A percentile compares a stretch with the other conserved stretches of the same genome.
Evolutionary conservation across 2,888 invertebrate genomes (phyloP).

Genomic region (Watsonalla cultraria): DNA sequence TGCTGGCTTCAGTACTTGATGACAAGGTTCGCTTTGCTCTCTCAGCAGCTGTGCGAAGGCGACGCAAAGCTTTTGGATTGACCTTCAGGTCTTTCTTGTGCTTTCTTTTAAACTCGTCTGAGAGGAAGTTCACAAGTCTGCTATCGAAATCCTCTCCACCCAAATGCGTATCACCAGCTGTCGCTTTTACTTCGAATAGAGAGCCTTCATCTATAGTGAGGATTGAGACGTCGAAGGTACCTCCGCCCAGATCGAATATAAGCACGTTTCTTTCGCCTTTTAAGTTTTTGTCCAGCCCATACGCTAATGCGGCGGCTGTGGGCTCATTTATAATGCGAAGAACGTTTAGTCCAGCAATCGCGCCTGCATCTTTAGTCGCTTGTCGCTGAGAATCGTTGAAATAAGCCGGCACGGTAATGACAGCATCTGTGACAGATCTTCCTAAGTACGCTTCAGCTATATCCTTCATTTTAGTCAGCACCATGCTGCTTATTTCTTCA

Average conservation of each 20-base stretch:
- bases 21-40: constrained; percentile 87
- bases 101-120: constrained; percentile 85
- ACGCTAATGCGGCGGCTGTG: constrained; percentile 86
- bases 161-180: constrained; percentile 91
- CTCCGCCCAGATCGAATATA: constrained; percentile 82
- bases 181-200: constrained; percentile 88
- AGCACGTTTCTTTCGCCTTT: constrained; percentile 80
- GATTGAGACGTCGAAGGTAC: constrained; percentile 90
- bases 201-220: constrained; percentile 88
- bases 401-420: constrained; percentile 90
- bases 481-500: constrained; percentile 86
- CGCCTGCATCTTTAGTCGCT: constrained; percentile 90
- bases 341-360: constrained; percentile 86
- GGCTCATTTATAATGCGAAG: constrained; percentile 91
- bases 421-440: constrained; percentile 81
- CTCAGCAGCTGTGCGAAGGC: constrained; percentile 86
- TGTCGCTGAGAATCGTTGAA: constrained; percentile 86
- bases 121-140: constrained; percentile 81
- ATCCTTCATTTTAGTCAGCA: constrained; percentile 76
- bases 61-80: constrained; percentile 82
- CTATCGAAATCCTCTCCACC: constrained; percentile 87
- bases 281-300: constrained; percentile 83
- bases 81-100: constrained; percentile 82
- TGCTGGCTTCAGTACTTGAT: constrained; percentile 85
- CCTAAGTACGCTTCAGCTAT: constrained; percentile 85